Evolutionary conservation across 2,113 vertebrate species (phyloP), one percentile per base, ranked within the genome.

Genomic region (Lepus americanus): DNA sequence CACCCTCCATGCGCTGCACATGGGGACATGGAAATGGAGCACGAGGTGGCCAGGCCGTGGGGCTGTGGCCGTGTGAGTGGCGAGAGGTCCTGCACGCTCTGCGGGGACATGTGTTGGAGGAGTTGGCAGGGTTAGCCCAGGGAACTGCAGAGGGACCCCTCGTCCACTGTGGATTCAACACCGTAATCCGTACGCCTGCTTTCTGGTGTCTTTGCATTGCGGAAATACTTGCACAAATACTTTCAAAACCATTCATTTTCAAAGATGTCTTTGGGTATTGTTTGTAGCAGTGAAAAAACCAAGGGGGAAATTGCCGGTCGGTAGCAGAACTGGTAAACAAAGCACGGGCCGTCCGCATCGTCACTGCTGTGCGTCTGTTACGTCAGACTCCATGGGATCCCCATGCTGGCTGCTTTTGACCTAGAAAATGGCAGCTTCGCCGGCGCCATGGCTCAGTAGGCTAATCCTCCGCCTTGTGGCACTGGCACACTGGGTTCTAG

Each of bases 281-380:
- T 87, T 59, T 70, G 1, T 44, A 72, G 64, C 64, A 19, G 5
- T 49, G 23, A 36, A 78, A 87, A 39, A 39, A 8, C 36, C 36
- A 16, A n/a, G 49, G 31, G 63, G 66, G 25, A 8, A 22, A 49
- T 29, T 49, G 55, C 25, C 36, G 0, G 51, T 67, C 0, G 2
- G 0, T 12, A 27, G 59, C 13, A 29, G n/a, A 33, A 89, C 3
- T n/a, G 33, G 51, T 53, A 5, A 17, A 44, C 51, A 25, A 23
- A 36, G 25, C n/a, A 7, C 3, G 17, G 4, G 1, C 11, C 10
- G 8, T 17, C 9, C 0, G 0, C 3, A 3, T n/a, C 8, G 0
- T 29, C 19, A 5, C 13, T 11, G 36, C 23, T 20, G 0, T 10
- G 11, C 59, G 29, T n/a, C 55, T 27, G 2, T 2, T 53, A n/a